Conservation (phyloP, 2,888 invertebrate genomes). For the Osmoderma eremita region DNA sequence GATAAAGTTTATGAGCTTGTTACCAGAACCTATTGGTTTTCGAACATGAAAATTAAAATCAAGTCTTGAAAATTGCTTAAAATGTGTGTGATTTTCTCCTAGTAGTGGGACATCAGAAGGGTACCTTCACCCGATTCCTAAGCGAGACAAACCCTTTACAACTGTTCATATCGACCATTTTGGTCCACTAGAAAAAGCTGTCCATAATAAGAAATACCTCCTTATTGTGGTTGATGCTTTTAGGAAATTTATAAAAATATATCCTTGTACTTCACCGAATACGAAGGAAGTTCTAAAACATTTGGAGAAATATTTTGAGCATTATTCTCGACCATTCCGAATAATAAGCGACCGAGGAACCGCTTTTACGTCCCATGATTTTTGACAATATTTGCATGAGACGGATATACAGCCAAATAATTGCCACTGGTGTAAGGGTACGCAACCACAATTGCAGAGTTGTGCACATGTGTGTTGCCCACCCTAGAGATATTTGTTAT, state of each 20-base stretch:
- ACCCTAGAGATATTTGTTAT: too few relatives aligned
- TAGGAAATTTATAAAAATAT: slow-evolving; percentile 35
- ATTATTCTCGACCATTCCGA: slow-evolving; percentile 20
- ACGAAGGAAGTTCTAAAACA: slow-evolving; percentile 22
- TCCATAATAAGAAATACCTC: slow-evolving; percentile 13
- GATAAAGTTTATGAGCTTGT: slow-evolving; percentile 29
- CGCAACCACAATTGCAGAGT: too few relatives aligned
- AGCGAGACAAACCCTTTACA: slow-evolving; percentile 25
- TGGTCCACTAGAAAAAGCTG: slow-evolving; percentile 25
- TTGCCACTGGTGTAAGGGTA: slow-evolving; percentile 19
- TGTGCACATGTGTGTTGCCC: too few relatives aligned
- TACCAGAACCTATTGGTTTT: slow-evolving; percentile 24
- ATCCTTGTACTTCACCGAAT: slow-evolving; percentile 10
- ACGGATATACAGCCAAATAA: slow-evolving; percentile 18
- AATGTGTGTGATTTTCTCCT: slow-evolving; percentile 24
- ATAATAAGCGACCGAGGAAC: slow-evolving; percentile 9
- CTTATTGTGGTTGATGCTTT: slow-evolving; percentile 31
- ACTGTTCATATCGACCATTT: slow-evolving; percentile 33
- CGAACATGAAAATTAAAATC: slow-evolving; percentile 27
- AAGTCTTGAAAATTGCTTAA: slow-evolving; percentile 27
- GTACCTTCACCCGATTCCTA: slow-evolving; percentile 24
- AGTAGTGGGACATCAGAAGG: slow-evolving; percentile 8
- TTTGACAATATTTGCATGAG: slow-evolving; percentile 15
- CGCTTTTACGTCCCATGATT: slow-evolving; percentile 13
- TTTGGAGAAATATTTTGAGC: slow-evolving; percentile 25